Evolutionary conservation across 2,113 vertebrate species (phyloP).

Genomic region (Lycaon pictus): DNA sequence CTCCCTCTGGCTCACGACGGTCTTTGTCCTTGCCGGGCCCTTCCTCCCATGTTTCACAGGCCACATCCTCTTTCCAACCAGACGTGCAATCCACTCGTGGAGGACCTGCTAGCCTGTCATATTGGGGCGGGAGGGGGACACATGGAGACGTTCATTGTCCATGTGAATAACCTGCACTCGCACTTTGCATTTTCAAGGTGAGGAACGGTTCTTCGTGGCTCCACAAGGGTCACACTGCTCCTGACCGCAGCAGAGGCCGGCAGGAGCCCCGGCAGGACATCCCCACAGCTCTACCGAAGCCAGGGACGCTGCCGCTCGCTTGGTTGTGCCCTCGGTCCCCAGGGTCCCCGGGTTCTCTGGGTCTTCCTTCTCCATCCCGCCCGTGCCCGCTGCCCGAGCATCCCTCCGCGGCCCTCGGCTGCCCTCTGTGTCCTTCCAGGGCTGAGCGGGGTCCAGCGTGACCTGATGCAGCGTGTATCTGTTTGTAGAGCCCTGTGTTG

Average conservation of each 20-base stretch:
- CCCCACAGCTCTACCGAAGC: too few species aligned
- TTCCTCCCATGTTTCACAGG: neutral
- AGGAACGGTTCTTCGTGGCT: neutral
- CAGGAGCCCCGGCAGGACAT: neutral
- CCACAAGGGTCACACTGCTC: neutral
- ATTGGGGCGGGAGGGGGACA: neutral
- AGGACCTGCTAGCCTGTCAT: fast-evolving
- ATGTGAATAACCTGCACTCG: fast-evolving
- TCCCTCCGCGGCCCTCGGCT: too few species aligned
- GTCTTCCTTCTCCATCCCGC: too few species aligned
- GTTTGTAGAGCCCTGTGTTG: neutral
- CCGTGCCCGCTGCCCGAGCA: too few species aligned
- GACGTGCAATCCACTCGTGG: too few species aligned
- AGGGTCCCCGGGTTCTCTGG: too few species aligned
- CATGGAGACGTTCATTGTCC: fast-evolving
- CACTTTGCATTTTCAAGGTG: fast-evolving
- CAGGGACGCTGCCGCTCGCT: too few species aligned
- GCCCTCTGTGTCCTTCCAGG: too few species aligned
- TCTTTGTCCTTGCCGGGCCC: fast-evolving
- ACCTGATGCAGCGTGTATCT: too few species aligned
- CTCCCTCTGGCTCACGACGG: fast-evolving
- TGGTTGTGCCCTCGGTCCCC: too few species aligned
- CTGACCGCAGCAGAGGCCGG: neutral
- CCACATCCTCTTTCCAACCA: neutral
- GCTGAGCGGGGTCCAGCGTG: too few species aligned